These are phyloP conservation scores for Gortyna flavago DNA, from an alignment of 2,888 invertebrate genomes.

Conservation along the genomic window DNA sequence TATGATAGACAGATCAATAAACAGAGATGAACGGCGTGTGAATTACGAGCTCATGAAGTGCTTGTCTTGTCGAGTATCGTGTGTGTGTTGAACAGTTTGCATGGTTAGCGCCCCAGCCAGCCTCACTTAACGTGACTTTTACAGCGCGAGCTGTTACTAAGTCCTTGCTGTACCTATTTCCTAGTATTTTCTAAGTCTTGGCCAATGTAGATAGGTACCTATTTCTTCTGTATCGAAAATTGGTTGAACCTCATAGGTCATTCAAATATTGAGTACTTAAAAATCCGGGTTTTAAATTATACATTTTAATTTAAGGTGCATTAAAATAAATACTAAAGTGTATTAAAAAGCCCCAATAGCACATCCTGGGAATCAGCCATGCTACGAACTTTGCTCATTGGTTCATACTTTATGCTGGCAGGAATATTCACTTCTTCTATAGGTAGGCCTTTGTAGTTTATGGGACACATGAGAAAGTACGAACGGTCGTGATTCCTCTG, in stretches of 20 bases:
- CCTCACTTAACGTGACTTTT: neutral
- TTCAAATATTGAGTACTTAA: neutral
- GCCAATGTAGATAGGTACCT: neutral
- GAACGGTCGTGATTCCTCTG: neutral
- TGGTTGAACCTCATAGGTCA: neutral
- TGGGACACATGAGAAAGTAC: neutral
- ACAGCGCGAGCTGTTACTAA: neutral
- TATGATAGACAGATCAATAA: neutral
- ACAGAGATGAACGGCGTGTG: conserved; percentile 6
- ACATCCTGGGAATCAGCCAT: neutral
- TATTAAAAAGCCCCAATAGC: neutral
- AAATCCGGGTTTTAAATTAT: neutral
- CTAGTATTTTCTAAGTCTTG: neutral
- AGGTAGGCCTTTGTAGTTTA: neutral
- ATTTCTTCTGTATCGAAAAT: neutral
- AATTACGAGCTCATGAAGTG: neutral
- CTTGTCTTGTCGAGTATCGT: neutral
- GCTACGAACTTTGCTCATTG: neutral
- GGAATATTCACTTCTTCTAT: neutral
- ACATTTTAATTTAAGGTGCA: neutral
- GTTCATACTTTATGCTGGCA: neutral
- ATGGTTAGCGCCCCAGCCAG: neutral
- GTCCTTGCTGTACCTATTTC: neutral
- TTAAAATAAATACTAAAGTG: neutral
- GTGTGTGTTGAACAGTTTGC: conserved; percentile 6